Evolutionary conservation across 2,113 vertebrate species (phyloP).

Genomic region (Falcunculus frontatus): DNA sequence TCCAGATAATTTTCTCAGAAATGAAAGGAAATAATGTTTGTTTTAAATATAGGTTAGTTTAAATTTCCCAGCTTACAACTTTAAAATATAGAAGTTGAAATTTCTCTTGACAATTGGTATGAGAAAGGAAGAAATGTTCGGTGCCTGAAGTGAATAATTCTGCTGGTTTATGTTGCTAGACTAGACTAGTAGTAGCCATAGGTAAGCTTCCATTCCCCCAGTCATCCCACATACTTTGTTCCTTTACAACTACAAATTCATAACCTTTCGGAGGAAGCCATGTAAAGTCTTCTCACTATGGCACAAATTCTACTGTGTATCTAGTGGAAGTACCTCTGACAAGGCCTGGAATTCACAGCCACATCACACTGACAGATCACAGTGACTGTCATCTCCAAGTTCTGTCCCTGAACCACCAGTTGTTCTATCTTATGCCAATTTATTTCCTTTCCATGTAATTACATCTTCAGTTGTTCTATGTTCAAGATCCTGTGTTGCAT

Average conservation of each 20-base stretch:
- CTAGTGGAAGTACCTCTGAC: background rate
- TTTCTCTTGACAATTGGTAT: background rate
- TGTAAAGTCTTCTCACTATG: background rate
- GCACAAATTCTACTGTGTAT: background rate
- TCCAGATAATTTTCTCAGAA: background rate
- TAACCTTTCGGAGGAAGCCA: background rate
- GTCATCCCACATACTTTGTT: background rate
- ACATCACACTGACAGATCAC: background rate
- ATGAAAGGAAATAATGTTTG: background rate
- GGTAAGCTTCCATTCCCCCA: background rate
- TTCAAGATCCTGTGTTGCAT: background rate
- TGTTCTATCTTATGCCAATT: background rate
- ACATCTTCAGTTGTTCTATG: background rate
- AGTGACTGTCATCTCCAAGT: background rate
- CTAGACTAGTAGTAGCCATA: background rate
- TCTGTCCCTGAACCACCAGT: background rate
- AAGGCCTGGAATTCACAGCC: background rate
- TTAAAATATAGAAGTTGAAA: background rate
- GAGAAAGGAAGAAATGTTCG: background rate
- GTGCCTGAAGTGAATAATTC: background rate
- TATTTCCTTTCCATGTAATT: background rate
- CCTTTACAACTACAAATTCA: background rate
- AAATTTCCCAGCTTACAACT: background rate
- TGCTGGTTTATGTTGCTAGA: background rate
- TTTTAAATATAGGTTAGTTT: background rate